Evolutionary conservation across 2,888 invertebrate genomes (phyloP), one percentile per base, ranked within the genome.

Genomic region (Megalurothrips usitatus): DNA sequence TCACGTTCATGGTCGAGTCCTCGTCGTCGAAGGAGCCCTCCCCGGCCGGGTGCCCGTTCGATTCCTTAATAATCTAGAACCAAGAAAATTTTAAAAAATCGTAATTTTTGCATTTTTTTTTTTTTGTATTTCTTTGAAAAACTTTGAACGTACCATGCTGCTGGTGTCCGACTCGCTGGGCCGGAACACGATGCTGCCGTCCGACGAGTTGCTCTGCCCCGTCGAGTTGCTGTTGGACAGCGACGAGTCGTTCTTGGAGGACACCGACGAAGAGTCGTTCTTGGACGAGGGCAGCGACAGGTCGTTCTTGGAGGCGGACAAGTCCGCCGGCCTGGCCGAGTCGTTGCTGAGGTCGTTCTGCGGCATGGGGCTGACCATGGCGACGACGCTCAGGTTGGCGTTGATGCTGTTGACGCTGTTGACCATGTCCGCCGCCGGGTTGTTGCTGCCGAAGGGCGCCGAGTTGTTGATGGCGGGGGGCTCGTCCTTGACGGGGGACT

Each of bases 291-390:
- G 6, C 34, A 43, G 34, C 34, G 34, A 43, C 34, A 43, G 34
- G 34, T 43, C 34, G 34, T 43, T 43, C 34, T 43, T 43, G 34
- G 34, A 43, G 34, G 6, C 34, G 34, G 34, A 43, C 34, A 6
- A 43, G 34, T 43, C 34, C 34, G 3, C 34, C 34, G 34, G 3
- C 34, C 34, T 43, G 34, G 34, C 3, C 34, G 34, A 43, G 34
- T 43, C 34, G 34, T 75, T 26, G 68, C 26, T 75, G 82, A 79
- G 12, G 83, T 82, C 86, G 88, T 87, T 82, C 89, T 90, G 68
- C 83, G 93, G 93, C 91, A 94, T 94, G 3, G 94, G 94, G 28
- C 94, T 93, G 79, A 94, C 93, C 85, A 94, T 91, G 87, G 92
- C 85, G 88, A 83, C 83, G 88, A 83, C 83, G 47, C 68, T 75